phyloP scores from a whole-genome alignment of 2,113 vertebrate genomes.

The Cyanocitta stelleri region DNA sequence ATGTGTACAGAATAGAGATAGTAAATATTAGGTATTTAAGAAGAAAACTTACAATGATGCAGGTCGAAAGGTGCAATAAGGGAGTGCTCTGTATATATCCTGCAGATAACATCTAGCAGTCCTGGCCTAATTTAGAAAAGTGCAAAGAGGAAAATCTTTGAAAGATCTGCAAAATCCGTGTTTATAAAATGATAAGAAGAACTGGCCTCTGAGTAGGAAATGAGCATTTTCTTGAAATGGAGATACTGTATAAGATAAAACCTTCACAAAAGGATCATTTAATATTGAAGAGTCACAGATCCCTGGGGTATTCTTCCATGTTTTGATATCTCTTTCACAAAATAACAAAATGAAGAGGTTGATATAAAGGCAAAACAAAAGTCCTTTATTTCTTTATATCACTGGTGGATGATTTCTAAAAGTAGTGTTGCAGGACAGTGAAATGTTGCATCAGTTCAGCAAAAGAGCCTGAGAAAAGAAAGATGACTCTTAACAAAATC shows the following conservation, averaged over 20 bases:
- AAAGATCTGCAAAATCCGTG: not conserved
- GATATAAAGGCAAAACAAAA: not conserved
- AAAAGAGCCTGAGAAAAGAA: slow-evolving; percentile 10
- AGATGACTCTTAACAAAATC: not conserved
- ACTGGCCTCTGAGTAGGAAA: not conserved
- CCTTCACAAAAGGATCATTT: not conserved
- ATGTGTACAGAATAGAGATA: not conserved
- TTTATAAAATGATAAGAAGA: not conserved
- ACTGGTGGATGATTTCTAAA: slow-evolving; percentile 23
- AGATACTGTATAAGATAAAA: not conserved
- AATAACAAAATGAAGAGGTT: not conserved
- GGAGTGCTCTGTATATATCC: not conserved
- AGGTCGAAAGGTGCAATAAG: not conserved
- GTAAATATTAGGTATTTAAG: not conserved
- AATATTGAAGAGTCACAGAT: not conserved
- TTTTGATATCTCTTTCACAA: slow-evolving; percentile 1
- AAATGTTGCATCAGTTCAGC: not conserved
- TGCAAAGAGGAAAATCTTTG: not conserved
- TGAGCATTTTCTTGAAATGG: not conserved
- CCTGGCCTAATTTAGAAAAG: not conserved
- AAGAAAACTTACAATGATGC: not conserved
- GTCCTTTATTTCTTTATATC: not conserved
- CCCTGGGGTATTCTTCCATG: not conserved
- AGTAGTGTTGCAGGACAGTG: not conserved
- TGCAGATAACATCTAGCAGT: not conserved